phyloP scores from a whole-genome alignment of 2,113 vertebrate species.

The Pampusana beccarii region DNA sequence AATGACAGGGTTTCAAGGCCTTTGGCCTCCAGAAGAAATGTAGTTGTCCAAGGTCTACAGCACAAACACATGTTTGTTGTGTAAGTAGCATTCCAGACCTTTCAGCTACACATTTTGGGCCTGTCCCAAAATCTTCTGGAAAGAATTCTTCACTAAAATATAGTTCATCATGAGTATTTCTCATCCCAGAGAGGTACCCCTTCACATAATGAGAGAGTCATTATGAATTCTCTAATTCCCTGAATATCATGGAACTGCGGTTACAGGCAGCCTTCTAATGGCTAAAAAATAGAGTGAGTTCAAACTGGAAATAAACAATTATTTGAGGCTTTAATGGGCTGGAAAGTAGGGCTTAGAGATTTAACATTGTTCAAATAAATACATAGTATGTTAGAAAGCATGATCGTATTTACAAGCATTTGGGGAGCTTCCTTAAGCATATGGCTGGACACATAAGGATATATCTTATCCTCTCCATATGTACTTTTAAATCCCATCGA shows the following conservation, averaged over 20 bases:
- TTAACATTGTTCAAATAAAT: conserved; percentile 35
- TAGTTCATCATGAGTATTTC: conserved; percentile 35
- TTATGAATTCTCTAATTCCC: conserved; percentile 50
- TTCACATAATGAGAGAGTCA: conserved; percentile 28
- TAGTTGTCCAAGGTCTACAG: conserved; percentile 9
- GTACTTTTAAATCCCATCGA: conserved; percentile 31
- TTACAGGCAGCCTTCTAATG: conserved; percentile 36
- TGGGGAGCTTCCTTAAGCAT: conserved; percentile 54
- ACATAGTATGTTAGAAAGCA: conserved; percentile 29
- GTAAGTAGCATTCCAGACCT: conserved; percentile 57
- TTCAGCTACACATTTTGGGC: conserved; percentile 36
- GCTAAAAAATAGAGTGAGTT: conserved; percentile 43
- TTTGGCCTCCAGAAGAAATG: conserved; percentile 14
- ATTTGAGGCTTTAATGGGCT: conserved; percentile 64
- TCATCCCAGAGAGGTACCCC: background rate
- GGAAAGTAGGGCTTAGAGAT: conserved; percentile 59
- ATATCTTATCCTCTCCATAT: conserved; percentile 49
- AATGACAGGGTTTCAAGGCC: background rate
- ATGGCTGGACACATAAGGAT: conserved; percentile 32
- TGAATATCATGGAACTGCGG: conserved; percentile 45
- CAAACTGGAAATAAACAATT: conserved; percentile 65
- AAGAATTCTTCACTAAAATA: conserved; percentile 30
- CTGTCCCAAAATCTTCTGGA: conserved; percentile 52
- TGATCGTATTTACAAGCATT: conserved; percentile 61
- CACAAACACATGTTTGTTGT: conserved; percentile 28